Evolutionary conservation across 2,888 invertebrate species (phyloP), one percentile per base, ranked within the genome.

Genomic region (Epirrhoe alternata): DNA sequence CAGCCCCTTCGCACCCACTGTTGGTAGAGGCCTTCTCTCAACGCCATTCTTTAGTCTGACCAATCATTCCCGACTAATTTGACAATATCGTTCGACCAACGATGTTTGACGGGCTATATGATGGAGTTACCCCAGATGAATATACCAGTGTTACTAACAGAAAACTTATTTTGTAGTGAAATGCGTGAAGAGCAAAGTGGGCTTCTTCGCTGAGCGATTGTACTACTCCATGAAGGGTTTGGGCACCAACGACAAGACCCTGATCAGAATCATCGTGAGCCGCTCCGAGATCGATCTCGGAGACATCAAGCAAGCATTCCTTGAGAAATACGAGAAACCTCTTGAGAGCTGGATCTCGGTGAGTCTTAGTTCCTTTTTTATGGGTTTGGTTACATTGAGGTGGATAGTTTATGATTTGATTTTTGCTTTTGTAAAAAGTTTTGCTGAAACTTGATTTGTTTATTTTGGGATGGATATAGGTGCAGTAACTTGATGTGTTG

Each of bases 241-340:
- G 79, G 97, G 95, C 35, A 98, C 98, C 71, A 97, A 97, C 83
- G 98, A 99, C 87, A 97, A 97, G 86, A 97, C 98, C 68, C 94
- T 99, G 77, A 98, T 98, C 83, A 96, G 98, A 85, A 97, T 99
- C 79, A 91, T 98, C 73, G 98, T 98, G 62, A 97, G 98, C 76
- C 96, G 98, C 86, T 97, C 97, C 64, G 97, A 98, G 94, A 97
- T 98, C 78, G 98, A 98, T 89, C 94, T 98, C 81, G 97, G 97
- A 63, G 97, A 98, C 86, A 97, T 99, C 84, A 98, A 98, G 86
- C 96, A 96, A 84, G 97, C 97, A 73, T 99, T 98, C 94, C 94
- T 96, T 78, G 96, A 96, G 77, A 95, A 95, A 84, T 98, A 96
- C 83, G 96, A 96, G 81, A 97, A 97, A 87, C 94, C 96, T 64